Evolutionary conservation across 2,113 vertebrate species (phyloP).

Genomic region (Fregata magnificens): DNA sequence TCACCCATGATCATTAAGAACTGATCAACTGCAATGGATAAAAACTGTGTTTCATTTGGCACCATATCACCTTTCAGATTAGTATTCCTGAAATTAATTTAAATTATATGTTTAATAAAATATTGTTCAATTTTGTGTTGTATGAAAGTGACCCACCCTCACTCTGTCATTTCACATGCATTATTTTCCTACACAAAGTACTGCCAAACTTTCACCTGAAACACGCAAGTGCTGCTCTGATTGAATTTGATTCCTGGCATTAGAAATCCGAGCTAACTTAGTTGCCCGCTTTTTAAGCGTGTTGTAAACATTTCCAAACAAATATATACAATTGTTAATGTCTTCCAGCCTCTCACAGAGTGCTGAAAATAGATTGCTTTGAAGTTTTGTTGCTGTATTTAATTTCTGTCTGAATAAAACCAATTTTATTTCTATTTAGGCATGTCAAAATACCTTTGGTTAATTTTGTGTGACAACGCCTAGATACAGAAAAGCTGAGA

Average conservation of each 20-base stretch:
- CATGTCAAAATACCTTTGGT: neutral
- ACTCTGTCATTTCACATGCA: neutral
- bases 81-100: neutral
- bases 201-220: neutral
- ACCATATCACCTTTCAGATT: neutral
- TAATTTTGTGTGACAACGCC: neutral
- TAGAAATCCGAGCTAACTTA: neutral
- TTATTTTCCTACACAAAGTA: neutral
- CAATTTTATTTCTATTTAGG: neutral
- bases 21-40: neutral
- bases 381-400: neutral
- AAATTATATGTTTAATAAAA: neutral
- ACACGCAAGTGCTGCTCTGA: neutral
- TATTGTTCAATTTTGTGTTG: neutral
- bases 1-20: neutral
- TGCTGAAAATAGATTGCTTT: neutral
- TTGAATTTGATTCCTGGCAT: neutral
- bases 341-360: neutral
- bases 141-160: neutral
- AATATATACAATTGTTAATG: neutral
- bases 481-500: neutral
- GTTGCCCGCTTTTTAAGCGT: neutral
- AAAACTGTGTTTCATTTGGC: neutral
- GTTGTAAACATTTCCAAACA: neutral
- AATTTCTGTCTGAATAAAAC: neutral